A percentile compares a stretch with the other conserved stretches of the same genome.
Conservation (phyloP, 2,888 invertebrate genomes). For the Polydesmus complanatus region DNA sequence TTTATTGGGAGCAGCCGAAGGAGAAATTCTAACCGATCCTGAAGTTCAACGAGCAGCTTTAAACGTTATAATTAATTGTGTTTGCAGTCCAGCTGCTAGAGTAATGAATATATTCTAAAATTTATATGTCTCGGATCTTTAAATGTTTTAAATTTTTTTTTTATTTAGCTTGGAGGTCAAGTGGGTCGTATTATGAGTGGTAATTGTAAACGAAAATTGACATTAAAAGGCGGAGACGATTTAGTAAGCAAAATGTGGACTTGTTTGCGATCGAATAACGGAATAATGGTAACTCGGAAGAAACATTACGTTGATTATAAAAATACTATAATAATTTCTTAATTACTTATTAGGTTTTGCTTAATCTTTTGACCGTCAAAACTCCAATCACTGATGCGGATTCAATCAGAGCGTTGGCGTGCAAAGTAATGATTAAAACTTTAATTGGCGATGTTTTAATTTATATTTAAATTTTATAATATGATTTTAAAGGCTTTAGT, state of each 20-base stretch:
- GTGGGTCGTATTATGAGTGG: conserved; percentile 27
- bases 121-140: not conserved
- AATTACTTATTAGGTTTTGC: conserved; percentile 45
- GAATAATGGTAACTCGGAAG: conserved; percentile 61
- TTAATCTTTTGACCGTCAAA: conserved; percentile 78
- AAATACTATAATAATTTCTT: not conserved
- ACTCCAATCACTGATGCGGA: conserved; percentile 96
- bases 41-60: conserved; percentile 53
- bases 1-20: conserved; percentile 72
- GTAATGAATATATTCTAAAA: conserved; percentile 36
- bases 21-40: conserved; percentile 71
- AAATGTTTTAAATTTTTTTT: not conserved
- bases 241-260: conserved; percentile 88
- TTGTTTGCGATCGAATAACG: conserved; percentile 82
- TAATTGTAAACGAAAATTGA: conserved; percentile 27
- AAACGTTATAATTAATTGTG: conserved; percentile 80
- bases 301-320: not conserved
- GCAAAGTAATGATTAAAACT: conserved; percentile 35
- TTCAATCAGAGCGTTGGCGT: conserved; percentile 80
- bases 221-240: conserved; percentile 46
- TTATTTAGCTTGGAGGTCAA: conserved; percentile 25
- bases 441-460: not conserved
- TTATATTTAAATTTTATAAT: no score
- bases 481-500: conserved; percentile 52
- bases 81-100: conserved; percentile 75